Base-by-base conservation (phyloP, 2,888 invertebrate species). In the Stictocephala bisonia region DNA sequence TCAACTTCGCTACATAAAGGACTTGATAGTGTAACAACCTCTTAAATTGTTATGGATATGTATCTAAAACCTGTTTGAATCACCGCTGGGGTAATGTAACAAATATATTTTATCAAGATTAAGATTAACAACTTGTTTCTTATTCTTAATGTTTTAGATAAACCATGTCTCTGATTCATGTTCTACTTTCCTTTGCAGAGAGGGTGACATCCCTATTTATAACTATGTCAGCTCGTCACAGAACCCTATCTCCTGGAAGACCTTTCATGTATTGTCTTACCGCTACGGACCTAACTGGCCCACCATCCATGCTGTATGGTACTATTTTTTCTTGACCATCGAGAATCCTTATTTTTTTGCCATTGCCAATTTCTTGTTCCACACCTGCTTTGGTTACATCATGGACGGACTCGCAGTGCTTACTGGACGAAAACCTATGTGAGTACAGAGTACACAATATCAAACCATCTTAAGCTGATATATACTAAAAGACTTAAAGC, bases 211-310 rank as follows among this genome's bases (percentile, higher is more conserved):
- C 26, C 90, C 93, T 0, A 90, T 97, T 75, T 96, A 94, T 86
- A 95, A 97, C 84, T 95, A 90, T 84, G 94, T 95, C 9, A 93
- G 96, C 0, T 93, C 95, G 0, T 88, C 89, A 2, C 90, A 94
- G 78, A 94, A 95, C 80, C 93, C 94, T 0, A 86, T 96, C 66
- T 91, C 89, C 0, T 97, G 95, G 94, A 90, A 89, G 0, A 84
- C 90, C 18, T 91, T 93, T 80, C 87, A 88, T 86, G 79, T 82
- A 0, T 81, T 86, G 73, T 86, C 85, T 20, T 84, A 88, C 78
- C 78, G 83, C 7, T 86, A 88, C 77, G 89, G 90, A 0, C 78
- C 87, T 0, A 82, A 86, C 70, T 79, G 79, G 79, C 92, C 93
- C 0, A 87, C 91, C 0, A 84, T 84, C 0, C 88, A 88, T 77